Evolutionary conservation across 2,113 vertebrate genomes (phyloP).

Genomic region (Hirundichthys speculiger): DNA sequence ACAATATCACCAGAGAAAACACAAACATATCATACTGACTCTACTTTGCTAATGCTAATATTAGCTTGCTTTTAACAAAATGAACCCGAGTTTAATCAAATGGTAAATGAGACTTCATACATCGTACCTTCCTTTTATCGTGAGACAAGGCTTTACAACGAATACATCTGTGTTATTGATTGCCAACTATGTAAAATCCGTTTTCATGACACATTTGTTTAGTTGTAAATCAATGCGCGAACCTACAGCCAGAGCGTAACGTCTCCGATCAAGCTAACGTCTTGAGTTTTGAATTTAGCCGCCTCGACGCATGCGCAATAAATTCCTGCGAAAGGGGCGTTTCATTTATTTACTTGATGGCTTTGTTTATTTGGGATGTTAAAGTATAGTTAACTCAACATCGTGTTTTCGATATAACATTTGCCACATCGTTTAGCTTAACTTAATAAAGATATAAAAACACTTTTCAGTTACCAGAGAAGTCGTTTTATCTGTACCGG

Average conservation of each 20-base stretch:
- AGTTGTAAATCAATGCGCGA: not conserved
- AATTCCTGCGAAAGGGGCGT: accelerated
- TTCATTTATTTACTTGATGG: not conserved
- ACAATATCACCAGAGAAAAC: too few species aligned
- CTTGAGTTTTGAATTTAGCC: slow-evolving; percentile 76
- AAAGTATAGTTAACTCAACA: not conserved
- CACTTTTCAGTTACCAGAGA: not conserved
- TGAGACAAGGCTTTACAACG: not conserved
- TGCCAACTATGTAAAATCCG: not conserved
- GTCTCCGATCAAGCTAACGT: slow-evolving; percentile 52
- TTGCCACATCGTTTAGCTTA: too few species aligned
- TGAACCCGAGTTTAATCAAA: not conserved
- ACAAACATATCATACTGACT: too few species aligned
- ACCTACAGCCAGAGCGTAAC: slow-evolving; percentile 7
- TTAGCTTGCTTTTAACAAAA: not conserved
- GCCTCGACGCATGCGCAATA: slow-evolving; percentile 69
- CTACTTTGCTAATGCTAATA: not conserved
- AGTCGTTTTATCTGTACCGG: slow-evolving; percentile 5
- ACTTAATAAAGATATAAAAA: not conserved
- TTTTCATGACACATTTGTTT: slow-evolving; percentile 4
- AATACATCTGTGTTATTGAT: not conserved
- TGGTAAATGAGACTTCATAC: not conserved
- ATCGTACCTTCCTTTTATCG: slow-evolving; percentile 35
- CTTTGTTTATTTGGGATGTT: not conserved
- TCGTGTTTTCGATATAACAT: too few species aligned